A percentile compares a stretch with the other conserved stretches of the same genome.
Evolutionary conservation across 2,113 vertebrate genomes (phyloP).

Genomic region (Chionomys nivalis): DNA sequence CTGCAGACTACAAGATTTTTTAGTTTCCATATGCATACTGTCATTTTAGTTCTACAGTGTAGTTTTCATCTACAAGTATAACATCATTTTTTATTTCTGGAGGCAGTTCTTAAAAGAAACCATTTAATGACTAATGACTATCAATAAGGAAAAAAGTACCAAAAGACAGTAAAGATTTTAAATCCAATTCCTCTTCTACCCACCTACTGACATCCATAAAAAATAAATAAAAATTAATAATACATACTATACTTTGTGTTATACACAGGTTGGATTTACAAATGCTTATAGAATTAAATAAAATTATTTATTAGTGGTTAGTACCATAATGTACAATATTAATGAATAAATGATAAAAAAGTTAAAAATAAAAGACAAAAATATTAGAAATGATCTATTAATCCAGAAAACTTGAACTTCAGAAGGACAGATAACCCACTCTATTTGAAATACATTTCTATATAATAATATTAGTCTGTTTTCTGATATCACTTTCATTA

Average conservation of each 20-base stretch:
- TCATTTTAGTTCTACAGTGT: constrained; percentile 43
- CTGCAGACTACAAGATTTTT: constrained; percentile 54
- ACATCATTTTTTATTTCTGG: constrained; percentile 55
- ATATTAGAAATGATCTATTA: not conserved
- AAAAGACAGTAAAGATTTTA: constrained; percentile 15
- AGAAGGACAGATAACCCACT: not conserved
- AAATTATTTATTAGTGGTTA: not conserved
- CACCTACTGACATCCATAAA: not conserved
- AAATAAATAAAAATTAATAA: not conserved
- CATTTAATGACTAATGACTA: constrained; percentile 55
- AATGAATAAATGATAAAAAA: not conserved
- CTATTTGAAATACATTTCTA: not conserved
- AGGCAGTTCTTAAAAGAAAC: constrained; percentile 49
- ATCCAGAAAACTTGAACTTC: not conserved
- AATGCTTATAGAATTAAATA: constrained; percentile 17
- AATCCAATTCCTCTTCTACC: not conserved
- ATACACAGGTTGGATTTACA: not conserved
- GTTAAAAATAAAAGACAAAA: not conserved
- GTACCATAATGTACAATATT: not conserved
- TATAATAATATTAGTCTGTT: not conserved
- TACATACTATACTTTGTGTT: not conserved
- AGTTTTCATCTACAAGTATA: constrained; percentile 55
- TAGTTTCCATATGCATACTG: constrained; percentile 69
- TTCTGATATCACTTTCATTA: not conserved
- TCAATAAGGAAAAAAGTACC: constrained; percentile 46